Evolutionary conservation across 2,888 invertebrate genomes (phyloP).

Genomic region (Glyphotaelius pellucidus): DNA sequence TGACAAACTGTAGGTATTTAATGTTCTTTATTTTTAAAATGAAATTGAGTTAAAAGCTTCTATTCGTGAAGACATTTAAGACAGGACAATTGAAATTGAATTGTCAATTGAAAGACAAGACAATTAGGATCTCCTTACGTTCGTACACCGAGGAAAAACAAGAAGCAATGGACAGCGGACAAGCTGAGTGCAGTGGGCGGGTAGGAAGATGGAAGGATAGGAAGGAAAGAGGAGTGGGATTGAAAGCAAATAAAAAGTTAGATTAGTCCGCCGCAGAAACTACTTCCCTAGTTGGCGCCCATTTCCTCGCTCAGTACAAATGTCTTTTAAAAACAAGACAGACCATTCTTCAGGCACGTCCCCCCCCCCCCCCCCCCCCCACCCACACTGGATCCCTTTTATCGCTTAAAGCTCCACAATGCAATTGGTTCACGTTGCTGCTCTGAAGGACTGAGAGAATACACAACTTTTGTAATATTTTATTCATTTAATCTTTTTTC

Average conservation of each 20-base stretch:
- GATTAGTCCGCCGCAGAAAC: background rate
- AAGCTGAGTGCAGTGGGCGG: background rate
- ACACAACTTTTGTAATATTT: background rate
- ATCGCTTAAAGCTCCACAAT: background rate
- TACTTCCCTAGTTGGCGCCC: background rate
- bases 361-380: background rate
- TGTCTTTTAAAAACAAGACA: constrained; percentile 18
- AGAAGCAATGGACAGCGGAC: background rate
- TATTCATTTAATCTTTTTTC: too few relatives aligned
- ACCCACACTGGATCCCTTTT: background rate
- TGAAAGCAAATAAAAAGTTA: constrained; percentile 3
- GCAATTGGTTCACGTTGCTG: background rate
- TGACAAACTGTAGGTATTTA: too few relatives aligned
- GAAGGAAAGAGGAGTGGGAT: background rate
- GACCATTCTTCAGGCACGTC: background rate
- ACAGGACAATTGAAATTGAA: too few relatives aligned
- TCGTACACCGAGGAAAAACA: background rate
- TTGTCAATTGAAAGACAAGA: too few relatives aligned
- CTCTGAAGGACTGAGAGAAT: background rate
- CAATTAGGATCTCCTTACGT: background rate
- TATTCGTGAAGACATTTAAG: too few relatives aligned
- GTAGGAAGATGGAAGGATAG: too few relatives aligned
- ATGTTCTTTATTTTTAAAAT: too few relatives aligned
- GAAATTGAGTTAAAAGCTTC: too few relatives aligned
- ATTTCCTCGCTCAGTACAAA: constrained; percentile 2